Evolutionary conservation across 1,140 invertebrate species (phyloP), one percentile per base, ranked within the genome.

Genomic region (Heliconius eleuchia): DNA sequence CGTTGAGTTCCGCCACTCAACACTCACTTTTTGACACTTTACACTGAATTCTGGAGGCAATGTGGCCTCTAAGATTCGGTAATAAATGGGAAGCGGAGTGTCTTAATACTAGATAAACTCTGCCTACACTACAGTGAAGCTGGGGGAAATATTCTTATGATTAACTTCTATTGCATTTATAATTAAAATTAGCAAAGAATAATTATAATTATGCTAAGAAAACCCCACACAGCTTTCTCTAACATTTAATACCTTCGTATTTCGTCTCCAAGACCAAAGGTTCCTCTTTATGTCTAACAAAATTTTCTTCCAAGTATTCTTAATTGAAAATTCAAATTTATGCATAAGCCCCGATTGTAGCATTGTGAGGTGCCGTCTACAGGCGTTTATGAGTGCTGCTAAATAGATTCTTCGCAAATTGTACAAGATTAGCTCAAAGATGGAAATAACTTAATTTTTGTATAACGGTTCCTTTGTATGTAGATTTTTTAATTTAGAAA

Each of bases 291-390:
- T 90, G 88, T 92, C 90, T 92, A 93, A 94, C 93, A 94, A 93
- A 93, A 92, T 94, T 93, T 93, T 91, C 92, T 94, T 91, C 91
- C 92, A 92, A 92, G 92, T 93, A 91, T 91, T 89, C 89, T 92
- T 94, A 94, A 94, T 94, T 94, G 91, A 94, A 94, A 94, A 94
- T 94, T 94, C 88, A 94, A 94, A 94, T 94, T 94, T 93, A 94
- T 94, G 91, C 92, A 94, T 94, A 94, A 94, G 92, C 89, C 92
- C 90, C 92, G 92, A 94, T 94, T 94, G 90, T 93, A 88, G 87
- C 84, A 85, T 84, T 87, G 88, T 84, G 79, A 88, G 80, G 83
- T 78, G 81, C 86, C 84, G 84, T 76, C 79, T 86, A 87, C 84
- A 87, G 83, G 82, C 88, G 84, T 91, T 92, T 88, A 90, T 86